Evolutionary conservation across 2,797 vertebrate genomes (phyloP), one percentile per base, ranked within the genome.

Genomic region (Sebastes kiyomatsui): DNA sequence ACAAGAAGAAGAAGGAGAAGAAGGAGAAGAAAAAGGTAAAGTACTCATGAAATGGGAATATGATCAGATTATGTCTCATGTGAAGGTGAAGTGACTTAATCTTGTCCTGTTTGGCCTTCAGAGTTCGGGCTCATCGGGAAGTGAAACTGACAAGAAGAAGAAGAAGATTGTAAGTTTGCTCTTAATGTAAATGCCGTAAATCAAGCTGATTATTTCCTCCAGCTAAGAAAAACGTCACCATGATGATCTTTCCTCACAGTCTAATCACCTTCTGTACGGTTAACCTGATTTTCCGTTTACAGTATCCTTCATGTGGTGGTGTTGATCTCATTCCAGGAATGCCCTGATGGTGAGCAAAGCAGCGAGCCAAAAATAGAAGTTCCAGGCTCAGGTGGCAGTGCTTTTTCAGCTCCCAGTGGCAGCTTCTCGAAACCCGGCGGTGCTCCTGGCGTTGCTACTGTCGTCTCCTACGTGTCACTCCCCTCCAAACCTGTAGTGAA

Each of bases 401-500:
- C 12, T 5, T 30, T 38, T 22, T 81, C 80, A 28, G 35, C 60
- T 35, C 25, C 49, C 12, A 35, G 56, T 23, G 55, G 42, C 30
- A 70, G 70, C 69, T 33, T 46, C 56, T 73, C 65, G 2, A 83
- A 77, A 38, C 1, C 87, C 1, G 54, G 62, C 4, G 46, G 28
- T 6, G 3, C 60, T 42, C 1, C 67, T 35, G 22, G 5, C 2
- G 7, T 7, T 10, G n/a, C 59, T 22, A 6, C 66, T 1, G 27
- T 4, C 1, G 5, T 66, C 42, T 66, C 81, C 35, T 74, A 25
- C 1, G 18, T 11, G 2, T 18, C 87, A 0, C 78, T 90, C 18
- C 83, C 89, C 1, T 89, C 90, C 20, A 92, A 81, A 73, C 87
- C 88, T 0, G 12, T 80, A 0, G 18, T 88, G 3, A 89, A 88